phyloP scores from a whole-genome alignment of 2,888 invertebrate genomes.

The Pogonocherus hispidulus region DNA sequence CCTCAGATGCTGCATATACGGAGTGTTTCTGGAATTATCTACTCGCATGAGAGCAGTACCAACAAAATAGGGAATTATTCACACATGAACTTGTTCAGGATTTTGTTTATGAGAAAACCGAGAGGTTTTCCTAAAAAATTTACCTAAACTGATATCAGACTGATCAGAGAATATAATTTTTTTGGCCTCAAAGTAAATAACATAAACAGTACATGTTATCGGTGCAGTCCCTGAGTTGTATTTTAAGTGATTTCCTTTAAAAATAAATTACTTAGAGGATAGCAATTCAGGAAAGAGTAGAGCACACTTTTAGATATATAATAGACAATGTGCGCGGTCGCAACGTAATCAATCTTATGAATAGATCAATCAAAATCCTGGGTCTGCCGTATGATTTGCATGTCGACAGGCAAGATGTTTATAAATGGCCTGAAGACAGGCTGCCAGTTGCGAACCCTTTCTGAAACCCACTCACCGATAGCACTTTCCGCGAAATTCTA shows the following conservation, averaged over 20 bases:
- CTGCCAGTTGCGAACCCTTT: conserved; percentile 53
- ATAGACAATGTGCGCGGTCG: conserved; percentile 55
- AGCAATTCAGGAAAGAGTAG: conserved; percentile 37
- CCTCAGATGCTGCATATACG: conserved; percentile 12
- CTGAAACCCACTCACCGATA: conserved; percentile 56
- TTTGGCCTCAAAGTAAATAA: no score
- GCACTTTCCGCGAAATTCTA: conserved; percentile 52
- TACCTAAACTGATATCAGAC: no score
- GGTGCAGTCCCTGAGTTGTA: not conserved
- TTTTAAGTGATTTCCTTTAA: conserved; percentile 20
- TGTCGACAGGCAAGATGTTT: conserved; percentile 69
- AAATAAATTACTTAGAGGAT: conserved; percentile 27
- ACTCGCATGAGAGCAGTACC: no score
- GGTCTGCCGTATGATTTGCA: conserved; percentile 69
- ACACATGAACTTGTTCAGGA: no score
- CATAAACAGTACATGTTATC: no score
- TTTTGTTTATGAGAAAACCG: no score
- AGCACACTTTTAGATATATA: conserved; percentile 41
- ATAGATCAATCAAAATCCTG: conserved; percentile 69
- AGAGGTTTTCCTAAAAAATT: no score
- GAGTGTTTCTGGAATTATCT: not conserved
- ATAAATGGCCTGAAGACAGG: conserved; percentile 68
- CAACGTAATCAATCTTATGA: conserved; percentile 68
- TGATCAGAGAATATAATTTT: no score
- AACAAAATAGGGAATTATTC: no score